Evolutionary conservation across 2,113 vertebrate species (phyloP).

Genomic region (Eublepharis macularius): DNA sequence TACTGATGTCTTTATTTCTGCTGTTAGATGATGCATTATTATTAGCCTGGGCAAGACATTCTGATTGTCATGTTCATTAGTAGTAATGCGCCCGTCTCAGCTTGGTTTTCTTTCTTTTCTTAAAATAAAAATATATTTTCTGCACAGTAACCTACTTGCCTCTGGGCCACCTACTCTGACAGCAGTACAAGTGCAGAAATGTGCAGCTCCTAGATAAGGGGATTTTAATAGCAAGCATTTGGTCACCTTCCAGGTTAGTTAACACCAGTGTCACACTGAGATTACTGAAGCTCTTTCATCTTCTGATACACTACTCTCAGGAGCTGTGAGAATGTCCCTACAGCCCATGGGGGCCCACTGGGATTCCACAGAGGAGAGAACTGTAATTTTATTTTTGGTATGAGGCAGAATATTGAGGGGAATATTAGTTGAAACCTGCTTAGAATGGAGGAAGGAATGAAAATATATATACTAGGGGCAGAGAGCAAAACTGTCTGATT

Average conservation of each 20-base stretch:
- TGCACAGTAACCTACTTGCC: neutral
- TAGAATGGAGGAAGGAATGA: neutral
- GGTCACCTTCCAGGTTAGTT: conserved; percentile 61
- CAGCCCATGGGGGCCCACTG: conserved; percentile 34
- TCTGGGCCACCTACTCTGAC: neutral
- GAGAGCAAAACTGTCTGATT: neutral
- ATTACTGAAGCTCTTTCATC: conserved; percentile 65
- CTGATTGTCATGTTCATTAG: conserved; percentile 28
- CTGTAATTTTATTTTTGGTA: conserved; percentile 29
- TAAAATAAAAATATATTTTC: neutral
- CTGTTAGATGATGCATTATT: conserved; percentile 16
- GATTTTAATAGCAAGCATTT: conserved; percentile 48
- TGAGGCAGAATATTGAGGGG: conserved; percentile 19
- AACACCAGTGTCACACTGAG: conserved; percentile 42
- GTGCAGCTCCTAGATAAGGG: conserved; percentile 59
- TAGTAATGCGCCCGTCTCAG: conserved; percentile 3
- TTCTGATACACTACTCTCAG: conserved; percentile 48
- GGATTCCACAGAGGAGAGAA: neutral
- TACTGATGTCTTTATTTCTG: neutral
- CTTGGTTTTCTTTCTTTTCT: neutral
- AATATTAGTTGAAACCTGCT: neutral
- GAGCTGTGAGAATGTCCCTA: conserved; percentile 47
- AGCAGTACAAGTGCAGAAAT: conserved; percentile 47
- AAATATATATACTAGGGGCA: neutral
- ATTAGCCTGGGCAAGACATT: conserved; percentile 32